Percentiles rank a stretch among this genome's conserved stretches.
These are phyloP conservation scores for Alviniconcha strummeri DNA, from an alignment of 2,888 invertebrate genomes.

Conservation along the genomic window DNA sequence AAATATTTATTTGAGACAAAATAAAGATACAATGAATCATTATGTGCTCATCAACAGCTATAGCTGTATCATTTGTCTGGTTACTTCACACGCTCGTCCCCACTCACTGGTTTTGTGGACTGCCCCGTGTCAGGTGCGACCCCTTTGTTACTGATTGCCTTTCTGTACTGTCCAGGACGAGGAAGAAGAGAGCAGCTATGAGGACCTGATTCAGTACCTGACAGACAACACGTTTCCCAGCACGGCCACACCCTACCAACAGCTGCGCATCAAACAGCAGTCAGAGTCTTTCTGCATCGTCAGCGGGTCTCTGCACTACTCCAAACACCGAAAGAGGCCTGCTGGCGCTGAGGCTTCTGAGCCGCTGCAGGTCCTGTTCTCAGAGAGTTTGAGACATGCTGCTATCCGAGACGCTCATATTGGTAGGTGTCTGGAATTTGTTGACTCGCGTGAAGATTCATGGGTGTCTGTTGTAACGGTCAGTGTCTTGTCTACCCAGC, in stretches of 20 bases:
- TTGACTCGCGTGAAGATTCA: too few species aligned
- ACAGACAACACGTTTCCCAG: constrained; percentile 45
- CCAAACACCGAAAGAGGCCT: constrained; percentile 23
- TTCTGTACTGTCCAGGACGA: constrained; percentile 22
- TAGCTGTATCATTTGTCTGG: too few species aligned
- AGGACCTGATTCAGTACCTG: constrained; percentile 51
- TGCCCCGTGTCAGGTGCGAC: too few species aligned
- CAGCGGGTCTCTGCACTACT: constrained; percentile 47
- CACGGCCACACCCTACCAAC: constrained; percentile 36
- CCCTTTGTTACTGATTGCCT: too few species aligned
- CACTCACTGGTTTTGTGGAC: too few species aligned
- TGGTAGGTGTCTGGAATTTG: constrained; percentile 30
- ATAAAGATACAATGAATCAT: too few species aligned
- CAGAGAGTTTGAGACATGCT: constrained; percentile 43
- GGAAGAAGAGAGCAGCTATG: constrained; percentile 46
- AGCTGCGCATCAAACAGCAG: constrained; percentile 45
- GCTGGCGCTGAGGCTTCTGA: neutral
- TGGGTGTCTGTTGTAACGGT: too few species aligned
- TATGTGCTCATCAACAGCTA: too few species aligned
- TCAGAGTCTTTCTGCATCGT: constrained; percentile 50
- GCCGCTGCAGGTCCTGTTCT: constrained; percentile 42
- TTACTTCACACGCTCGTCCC: too few species aligned
- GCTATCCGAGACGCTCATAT: constrained; percentile 49
- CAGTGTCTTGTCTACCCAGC: too few species aligned
- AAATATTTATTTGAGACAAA: too few species aligned